Evolutionary conservation across 2,797 vertebrate species (phyloP), one percentile per base, ranked within the genome.

Genomic region (Hoplostethus mediterraneus): DNA sequence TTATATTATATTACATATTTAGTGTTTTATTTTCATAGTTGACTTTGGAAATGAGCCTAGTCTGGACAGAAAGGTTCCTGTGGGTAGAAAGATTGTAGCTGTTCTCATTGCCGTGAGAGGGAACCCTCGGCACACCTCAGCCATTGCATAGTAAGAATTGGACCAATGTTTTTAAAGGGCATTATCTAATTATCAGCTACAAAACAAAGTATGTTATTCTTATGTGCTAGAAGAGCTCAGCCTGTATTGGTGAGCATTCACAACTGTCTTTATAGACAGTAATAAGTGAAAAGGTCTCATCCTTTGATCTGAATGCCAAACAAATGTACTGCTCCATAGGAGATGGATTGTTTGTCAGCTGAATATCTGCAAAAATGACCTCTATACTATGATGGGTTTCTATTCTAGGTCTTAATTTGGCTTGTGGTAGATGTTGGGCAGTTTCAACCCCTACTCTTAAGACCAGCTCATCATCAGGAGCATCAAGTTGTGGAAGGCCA

Each of bases 401-500:
- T 40, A 40, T 40, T 6, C 6, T 40, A 10, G 4, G 33, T 33
- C 31, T 33, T 33, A 33, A 33, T 6, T 33, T 33, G 33, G 33
- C 33, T 33, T 33, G 33, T 33, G 9, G 38, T 8, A 40, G 38
- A 40, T 40, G 38, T 1, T 40, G 2, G 9, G 38, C 38, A 8
- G 7, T 40, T 40, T 8, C 38, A 6, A 40, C 7, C 16, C 16
- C n/a, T 49, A 17, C 48, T 49, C 16, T 49, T 6, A 8, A 8
- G 13, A 16, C 42, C 57, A 51, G 56, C 12, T 47, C 30, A 33
- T 48, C 63, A 2, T 54, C 31, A 16, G 52, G 63, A 45, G n/a
- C 16, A 33, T 71, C 64, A 71, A 44, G 0, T 55, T 6, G 25
- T 16, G 17, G 5, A 57, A 67, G 66, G 31, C 48, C 14, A n/a